Conservation (phyloP, 2,888 invertebrate genomes). For the Ornithoptera alexandrae region DNA sequence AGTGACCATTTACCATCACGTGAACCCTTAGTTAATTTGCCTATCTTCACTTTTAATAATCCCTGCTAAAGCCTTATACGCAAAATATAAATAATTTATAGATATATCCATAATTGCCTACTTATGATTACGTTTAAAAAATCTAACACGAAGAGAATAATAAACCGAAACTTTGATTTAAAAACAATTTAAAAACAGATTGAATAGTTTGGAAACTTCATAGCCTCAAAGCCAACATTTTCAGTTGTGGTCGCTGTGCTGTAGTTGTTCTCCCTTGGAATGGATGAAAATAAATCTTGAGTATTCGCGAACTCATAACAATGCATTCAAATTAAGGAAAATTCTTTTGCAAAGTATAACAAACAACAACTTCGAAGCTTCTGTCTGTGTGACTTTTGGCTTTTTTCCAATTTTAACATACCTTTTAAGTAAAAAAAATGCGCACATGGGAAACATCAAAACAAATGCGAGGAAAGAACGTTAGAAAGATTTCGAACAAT, state of each 20-base stretch:
- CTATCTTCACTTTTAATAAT: too few species aligned
- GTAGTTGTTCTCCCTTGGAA: constrained; percentile 15
- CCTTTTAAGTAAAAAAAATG: constrained; percentile 14
- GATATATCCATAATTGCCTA: too few species aligned
- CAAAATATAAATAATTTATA: too few species aligned
- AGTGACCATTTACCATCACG: too few species aligned
- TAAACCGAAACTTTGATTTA: not conserved
- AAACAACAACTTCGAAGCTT: constrained; percentile 18
- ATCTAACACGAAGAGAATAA: too few species aligned
- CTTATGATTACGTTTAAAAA: too few species aligned
- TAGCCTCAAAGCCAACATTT: constrained; percentile 2
- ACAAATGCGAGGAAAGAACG: constrained; percentile 10
- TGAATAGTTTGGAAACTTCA: not conserved
- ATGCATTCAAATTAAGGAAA: constrained; percentile 23
- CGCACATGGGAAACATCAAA: constrained; percentile 21
- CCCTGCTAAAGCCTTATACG: too few species aligned
- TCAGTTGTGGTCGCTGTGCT: constrained; percentile 4
- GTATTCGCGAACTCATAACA: constrained; percentile 19
- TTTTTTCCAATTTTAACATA: constrained; percentile 21
- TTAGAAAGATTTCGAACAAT: constrained; percentile 18
- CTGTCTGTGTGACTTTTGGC: constrained; percentile 22
- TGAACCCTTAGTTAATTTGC: too few species aligned
- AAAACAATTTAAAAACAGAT: not conserved
- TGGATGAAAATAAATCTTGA: constrained; percentile 14
- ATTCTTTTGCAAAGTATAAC: constrained; percentile 20